Evolutionary conservation across 2,888 invertebrate species (phyloP), one percentile per base, ranked within the genome.

Genomic region (Epirrita christyi): DNA sequence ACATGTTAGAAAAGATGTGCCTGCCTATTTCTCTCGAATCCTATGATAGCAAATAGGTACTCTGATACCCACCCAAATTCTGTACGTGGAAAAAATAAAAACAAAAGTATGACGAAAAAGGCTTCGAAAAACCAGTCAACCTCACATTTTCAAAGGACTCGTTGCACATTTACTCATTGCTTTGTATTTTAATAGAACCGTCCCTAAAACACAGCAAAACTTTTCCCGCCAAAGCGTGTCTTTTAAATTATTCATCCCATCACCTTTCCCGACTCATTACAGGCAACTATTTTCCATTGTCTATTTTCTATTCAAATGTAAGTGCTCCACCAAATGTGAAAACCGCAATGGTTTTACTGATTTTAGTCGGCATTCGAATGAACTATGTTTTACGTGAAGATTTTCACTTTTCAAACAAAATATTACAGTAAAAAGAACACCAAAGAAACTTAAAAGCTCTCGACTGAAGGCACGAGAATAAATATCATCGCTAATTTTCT

Each of bases 201-300:
- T 21, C 36, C 40, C 46, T 67, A 66, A 68, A 70, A 70, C 70
- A 73, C 67, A 67, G 68, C 72, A 65, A 71, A 69, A 73, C 73
- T 70, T 72, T 75, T 72, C 67, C 66, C 72, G 70, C 64, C 70
- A 70, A 70, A 59, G 56, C 48, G 38, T 58, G 68, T 87, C 67
- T 76, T 85, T 88, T 58, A 49, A 58, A 53, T 53, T 85, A 88
- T 88, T 86, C 86, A 90, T 71, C 76, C 77, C 75, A 79, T 80
- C 82, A 76, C 71, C 70, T 73, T 72, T 75, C 82, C 81, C 81
- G 73, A 72, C 79, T 84, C 81, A 87, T 88, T 86, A 85, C 76
- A 70, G 70, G 75, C 69, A 69, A 80, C 78, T 85, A 86, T 88
- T 88, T 88, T 85, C 86, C 79, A 76, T 73, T 74, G 73, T 75